Evolutionary conservation across 1,140 invertebrate genomes (phyloP), one percentile per base, ranked within the genome.

Genomic region (Hirudo medicinalis): DNA sequence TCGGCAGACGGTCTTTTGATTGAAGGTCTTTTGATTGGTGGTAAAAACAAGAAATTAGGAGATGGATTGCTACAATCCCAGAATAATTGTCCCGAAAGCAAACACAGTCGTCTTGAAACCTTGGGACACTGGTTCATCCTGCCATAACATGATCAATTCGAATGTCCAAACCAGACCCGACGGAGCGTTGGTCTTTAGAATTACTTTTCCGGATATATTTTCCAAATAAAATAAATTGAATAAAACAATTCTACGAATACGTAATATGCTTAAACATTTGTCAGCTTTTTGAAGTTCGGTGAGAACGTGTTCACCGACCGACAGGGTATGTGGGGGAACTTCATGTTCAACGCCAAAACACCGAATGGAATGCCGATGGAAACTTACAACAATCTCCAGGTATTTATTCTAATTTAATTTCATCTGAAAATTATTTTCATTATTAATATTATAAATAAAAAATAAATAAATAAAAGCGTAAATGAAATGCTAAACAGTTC

Each of bases 341-440:
- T 32, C 19, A 27, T 55, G 43, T 74, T 68, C 70, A 63, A 63
- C 57, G 11, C 57, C 19, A 72, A 57, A 13, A 40, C 67, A 3
- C 63, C 71, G 49, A 25, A 43, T 20, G 40, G 69, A 29, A 25
- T 70, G 3, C 27, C 67, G 11, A 4, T 73, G 29, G 73, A 69
- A 32, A 74, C 73, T n/a, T 74, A 74, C 70, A 72, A 70, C 27
- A 74, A 74, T 66, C 70, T 74, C 17, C 57, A 63, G 19, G 57
- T 63, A 0, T 25, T 63, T 25, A 2, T 5, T 25, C 19, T 11
- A 63, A 22, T 63, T n/a, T 11, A 63, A 15, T 15, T 22, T 63
- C 9, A 15, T 22, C 22, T 63, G 9, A 63, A 32, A 63, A 63
- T 63, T 4, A n/a, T n/a, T n/a, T n/a, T n/a, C n/a, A n/a, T n/a